Conservation (phyloP, 2,888 invertebrate genomes). For the Xestobium rufovillosum region DNA sequence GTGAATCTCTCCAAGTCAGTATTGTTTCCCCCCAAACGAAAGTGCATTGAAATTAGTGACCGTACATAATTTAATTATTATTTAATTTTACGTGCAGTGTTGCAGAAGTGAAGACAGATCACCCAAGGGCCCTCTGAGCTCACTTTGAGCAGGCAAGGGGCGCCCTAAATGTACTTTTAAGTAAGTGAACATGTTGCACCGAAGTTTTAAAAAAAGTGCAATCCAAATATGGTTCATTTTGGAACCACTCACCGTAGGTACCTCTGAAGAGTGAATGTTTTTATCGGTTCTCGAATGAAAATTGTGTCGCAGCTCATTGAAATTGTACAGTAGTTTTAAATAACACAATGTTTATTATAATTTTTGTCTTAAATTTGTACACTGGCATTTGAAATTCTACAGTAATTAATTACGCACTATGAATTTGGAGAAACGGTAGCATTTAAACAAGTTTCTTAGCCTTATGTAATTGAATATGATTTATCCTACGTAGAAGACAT, state of each 20-base stretch:
- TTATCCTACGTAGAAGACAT: too few relatives aligned
- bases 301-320: constrained; percentile 40
- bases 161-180: too few relatives aligned
- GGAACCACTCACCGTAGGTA: constrained; percentile 42
- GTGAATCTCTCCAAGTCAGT: constrained; percentile 32
- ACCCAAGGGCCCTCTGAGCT: too few relatives aligned
- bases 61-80: not conserved
- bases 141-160: too few relatives aligned
- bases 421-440: too few relatives aligned
- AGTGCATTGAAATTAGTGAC: not conserved
- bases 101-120: not conserved
- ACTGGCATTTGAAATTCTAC: too few relatives aligned
- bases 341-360: too few relatives aligned
- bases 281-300: constrained; percentile 34
- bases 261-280: constrained; percentile 40
- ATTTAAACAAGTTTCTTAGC: too few relatives aligned
- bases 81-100: not conserved
- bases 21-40: constrained; percentile 14
- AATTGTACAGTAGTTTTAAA: constrained; percentile 37
- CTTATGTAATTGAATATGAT: too few relatives aligned
- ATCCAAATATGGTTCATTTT: constrained; percentile 36
- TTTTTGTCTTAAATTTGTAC: too few relatives aligned
- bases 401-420: too few relatives aligned
- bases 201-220: constrained; percentile 33
- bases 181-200: too few relatives aligned